Base-by-base conservation (phyloP, 2,797 vertebrate species). In the Lacerta agilis region DNA sequence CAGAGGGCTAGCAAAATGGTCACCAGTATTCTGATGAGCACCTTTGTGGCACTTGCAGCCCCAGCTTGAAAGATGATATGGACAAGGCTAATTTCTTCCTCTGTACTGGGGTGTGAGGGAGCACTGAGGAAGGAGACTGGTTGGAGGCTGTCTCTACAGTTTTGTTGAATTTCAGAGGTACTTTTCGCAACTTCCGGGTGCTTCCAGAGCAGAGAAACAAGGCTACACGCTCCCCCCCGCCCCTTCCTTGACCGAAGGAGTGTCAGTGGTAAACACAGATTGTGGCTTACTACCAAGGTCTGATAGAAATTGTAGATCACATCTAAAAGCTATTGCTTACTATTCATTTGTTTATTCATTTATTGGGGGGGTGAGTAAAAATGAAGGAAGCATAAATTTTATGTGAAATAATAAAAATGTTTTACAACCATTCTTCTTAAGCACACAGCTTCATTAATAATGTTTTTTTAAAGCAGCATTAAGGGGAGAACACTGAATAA, bases 171-270 rank as follows among this genome's bases (percentile, higher is more conserved):
- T 82, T 82, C 8, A 82, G 18, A 55, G 5, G 13, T n/a, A 67
- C 36, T 8, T 29, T 5, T 67, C 79, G 9, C 9, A 66, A 25
- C 61, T 45, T 67, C 15, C 41, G 9, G 27, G 45, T 36, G 20
- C 82, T 18, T 83, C 41, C 66, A 71, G 33, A 83, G 13, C 38
- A 8, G 4, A 72, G 43, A 71, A 7, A 71, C 25, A 71, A 71
- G 29, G 7, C 4, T 73, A 0, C 17, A 64, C 17, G 18, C 4
- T 1, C 5, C 20, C 5, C 5, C 18, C 3, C 10, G 33, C n/a
- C 2, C 33, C 67, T 17, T 27, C 41, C 7, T 20, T 33, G 10
- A 49, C 11, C 33, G 41, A 72, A 67, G 29, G 29, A n/a, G 81
- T 29, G 41, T 38, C 66, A 49, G 15, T 45, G 7, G 3, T 66